A percentile compares a stretch with the other conserved stretches of the same genome.
phyloP scores from a whole-genome alignment of 2,113 vertebrate species.

The Halichoerus grypus region DNA sequence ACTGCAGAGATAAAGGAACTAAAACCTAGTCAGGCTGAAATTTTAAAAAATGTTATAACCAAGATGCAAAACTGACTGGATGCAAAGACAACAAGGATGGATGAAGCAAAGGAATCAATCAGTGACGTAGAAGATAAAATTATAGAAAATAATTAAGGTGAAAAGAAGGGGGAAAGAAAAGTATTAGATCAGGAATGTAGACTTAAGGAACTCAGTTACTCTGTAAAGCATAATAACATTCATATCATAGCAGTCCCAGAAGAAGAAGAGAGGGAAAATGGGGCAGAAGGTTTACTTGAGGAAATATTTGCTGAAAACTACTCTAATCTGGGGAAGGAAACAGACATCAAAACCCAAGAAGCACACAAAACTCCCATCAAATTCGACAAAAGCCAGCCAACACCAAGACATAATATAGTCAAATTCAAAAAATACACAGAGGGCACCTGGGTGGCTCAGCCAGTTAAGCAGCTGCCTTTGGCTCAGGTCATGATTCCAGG shows the following conservation, averaged over 20 bases:
- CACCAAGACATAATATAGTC: no score
- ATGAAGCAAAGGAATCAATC: not conserved
- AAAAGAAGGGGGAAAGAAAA: not conserved
- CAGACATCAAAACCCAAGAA: not conserved
- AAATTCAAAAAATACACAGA: no score
- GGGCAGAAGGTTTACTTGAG: not conserved
- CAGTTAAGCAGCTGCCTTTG: no score
- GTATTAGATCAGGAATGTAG: not conserved
- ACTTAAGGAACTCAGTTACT: not conserved
- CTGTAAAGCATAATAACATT: not conserved
- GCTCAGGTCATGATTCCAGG: no score
- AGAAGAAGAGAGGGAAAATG: not conserved
- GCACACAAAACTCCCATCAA: not conserved
- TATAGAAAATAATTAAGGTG: not conserved
- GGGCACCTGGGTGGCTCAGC: no score
- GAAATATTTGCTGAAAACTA: not conserved
- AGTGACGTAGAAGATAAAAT: not conserved
- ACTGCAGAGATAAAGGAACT: not conserved
- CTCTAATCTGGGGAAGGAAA: not conserved
- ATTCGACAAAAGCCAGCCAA: not conserved
- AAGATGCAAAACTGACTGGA: not conserved
- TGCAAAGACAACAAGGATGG: not conserved
- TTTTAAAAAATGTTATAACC: not conserved
- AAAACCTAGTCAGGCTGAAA: not conserved
- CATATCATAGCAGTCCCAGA: not conserved